Base-by-base conservation (phyloP, 2,888 invertebrate species). In the Campopleginae sp. region DNA sequence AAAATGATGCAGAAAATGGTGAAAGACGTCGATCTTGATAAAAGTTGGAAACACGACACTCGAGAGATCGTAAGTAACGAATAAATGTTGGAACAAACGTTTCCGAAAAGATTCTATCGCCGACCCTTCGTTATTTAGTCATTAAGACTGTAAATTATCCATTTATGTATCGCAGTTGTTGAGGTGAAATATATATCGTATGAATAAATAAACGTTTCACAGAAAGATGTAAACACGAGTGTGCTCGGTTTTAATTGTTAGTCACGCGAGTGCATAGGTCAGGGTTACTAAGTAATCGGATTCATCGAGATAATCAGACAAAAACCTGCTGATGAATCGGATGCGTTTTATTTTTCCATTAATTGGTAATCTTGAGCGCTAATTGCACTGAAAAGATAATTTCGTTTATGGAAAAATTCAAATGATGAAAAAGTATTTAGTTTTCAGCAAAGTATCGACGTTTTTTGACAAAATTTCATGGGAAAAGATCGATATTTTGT, bases 191-290 rank as follows among this genome's bases (percentile, higher is more conserved):
- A 58, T 4, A 58, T 58, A 14, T 27, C 58, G 14, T 58, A 58
- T 58, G 58, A 58, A 58, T 58, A 27, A 38, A 58, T 58, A 58
- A 58, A 58, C 5, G 58, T 58, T 58, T 58, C 58, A 27, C 14
- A 27, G 14, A 27, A 27, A 27, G 14, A 58, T 27, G 14, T 27
- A 10, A 58, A 58, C 27, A 27, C 12, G 27, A 58, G 12, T 58
- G 14, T 58, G 27, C 6, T 1, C 58, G 27, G 1, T 12, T 58
- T 27, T 27, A 27, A 58, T 27, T 58, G 4, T 27, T 27, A 58
- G 27, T 58, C 58, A 14, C 14, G 14, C 23, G 14, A 58, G 58
- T 27, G 58, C 27, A 27, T 23, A 58, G 58, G 58, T 58, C 58
- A 58, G 14, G 58, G 14, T 27, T 14, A 27, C 1, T 14, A 27